Base-by-base conservation (phyloP, 2,797 vertebrate species). In the Myotis pilosus region DNA sequence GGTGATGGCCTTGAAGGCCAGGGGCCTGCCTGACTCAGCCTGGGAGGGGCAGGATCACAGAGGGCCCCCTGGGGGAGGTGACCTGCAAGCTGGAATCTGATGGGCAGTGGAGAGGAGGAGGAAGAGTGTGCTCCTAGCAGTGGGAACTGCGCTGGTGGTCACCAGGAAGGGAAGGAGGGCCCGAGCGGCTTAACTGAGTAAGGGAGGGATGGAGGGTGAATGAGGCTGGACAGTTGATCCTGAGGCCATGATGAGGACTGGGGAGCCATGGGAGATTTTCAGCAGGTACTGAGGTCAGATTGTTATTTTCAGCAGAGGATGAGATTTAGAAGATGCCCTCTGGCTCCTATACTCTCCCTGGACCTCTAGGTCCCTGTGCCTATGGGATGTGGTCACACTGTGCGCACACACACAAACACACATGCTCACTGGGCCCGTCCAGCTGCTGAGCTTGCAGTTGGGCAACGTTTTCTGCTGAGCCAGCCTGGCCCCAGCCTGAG, bases 401-500 rank as follows among this genome's bases (percentile, higher is more conserved):
- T n/a, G 25, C 51, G 49, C 81, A 88, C 92, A 92, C 92, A 92
- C 92, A 89, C 76, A 49, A 8, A 74, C 94, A 92, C 62, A 66
- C 72, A 23, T 74, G 87, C 95, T 90, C n/a, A 57, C 80, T 6
- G 6, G 62, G 74, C 60, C 41, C 0, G 0, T 30, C 66, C 75
- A 57, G 87, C 84, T 94, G 96, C 97, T 97, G 96, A 91, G 86
- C 47, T 94, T 85, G 92, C 95, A 92, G 74, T 49, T 55, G 72
- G 62, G 36, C 8, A 36, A 76, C 66, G 36, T 36, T 95, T 92
- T 97, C 93, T 97, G 97, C 97, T 97, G 96, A 97, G 91, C 92
- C 86, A 96, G 96, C 81, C 19, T 72, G 92, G 66, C 88, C 74
- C 36, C 78, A 80, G 92, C 53, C 64, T 78, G 78, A 87, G 88